Evolutionary conservation across 2,797 vertebrate genomes (phyloP).

Genomic region (Chrosomus eos): DNA sequence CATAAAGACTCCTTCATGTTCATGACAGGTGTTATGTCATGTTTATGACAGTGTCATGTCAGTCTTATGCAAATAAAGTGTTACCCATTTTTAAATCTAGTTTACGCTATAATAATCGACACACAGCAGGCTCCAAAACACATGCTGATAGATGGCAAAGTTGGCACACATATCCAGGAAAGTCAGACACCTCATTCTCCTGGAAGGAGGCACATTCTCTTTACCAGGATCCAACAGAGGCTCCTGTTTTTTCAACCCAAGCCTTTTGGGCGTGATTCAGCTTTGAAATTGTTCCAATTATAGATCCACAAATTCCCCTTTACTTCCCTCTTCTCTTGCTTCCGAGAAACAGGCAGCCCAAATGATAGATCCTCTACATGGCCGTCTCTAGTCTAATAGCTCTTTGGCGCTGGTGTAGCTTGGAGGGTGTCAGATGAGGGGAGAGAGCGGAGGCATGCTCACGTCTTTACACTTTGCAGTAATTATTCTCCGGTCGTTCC

Average conservation of each 20-base stretch:
- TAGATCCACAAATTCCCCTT: conserved; percentile 42
- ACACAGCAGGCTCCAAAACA: neutral
- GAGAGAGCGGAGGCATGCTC: conserved; percentile 48
- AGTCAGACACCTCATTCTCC: conserved; percentile 17
- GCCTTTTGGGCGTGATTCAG: conserved; percentile 28
- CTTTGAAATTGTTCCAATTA: conserved; percentile 56
- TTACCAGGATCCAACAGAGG: neutral
- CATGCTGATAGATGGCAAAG: neutral
- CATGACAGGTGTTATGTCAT: too few relatives aligned
- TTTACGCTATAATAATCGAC: neutral
- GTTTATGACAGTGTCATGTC: too few relatives aligned
- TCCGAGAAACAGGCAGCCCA: conserved; percentile 31
- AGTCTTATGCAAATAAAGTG: too few relatives aligned
- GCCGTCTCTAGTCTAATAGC: conserved; percentile 63
- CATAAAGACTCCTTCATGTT: too few relatives aligned
- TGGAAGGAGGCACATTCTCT: conserved; percentile 7
- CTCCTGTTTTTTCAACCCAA: conserved; percentile 15
- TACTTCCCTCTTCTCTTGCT: conserved; percentile 28
- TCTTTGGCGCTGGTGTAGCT: conserved; percentile 61
- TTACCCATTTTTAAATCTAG: neutral
- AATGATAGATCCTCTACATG: conserved; percentile 49
- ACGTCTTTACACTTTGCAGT: conserved; percentile 65
- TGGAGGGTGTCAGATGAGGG: conserved; percentile 13
- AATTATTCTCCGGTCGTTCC: conserved; percentile 71
- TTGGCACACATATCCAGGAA: neutral